phyloP scores from a whole-genome alignment of 2,888 invertebrate genomes.

The Listrodromus nycthemerus region DNA sequence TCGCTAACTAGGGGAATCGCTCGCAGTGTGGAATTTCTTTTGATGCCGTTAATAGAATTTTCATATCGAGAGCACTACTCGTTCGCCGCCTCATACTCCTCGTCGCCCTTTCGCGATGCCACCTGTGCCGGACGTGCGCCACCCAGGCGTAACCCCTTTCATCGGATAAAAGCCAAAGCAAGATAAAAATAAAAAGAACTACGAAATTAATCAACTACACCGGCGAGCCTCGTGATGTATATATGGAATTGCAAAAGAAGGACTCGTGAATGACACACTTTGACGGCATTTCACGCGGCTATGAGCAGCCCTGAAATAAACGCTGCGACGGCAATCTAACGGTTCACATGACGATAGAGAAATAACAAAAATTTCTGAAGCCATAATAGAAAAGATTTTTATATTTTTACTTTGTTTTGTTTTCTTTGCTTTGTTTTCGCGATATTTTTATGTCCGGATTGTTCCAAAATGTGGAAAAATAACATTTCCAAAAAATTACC shows the following conservation, averaged over 20 bases:
- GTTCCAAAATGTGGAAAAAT: no score
- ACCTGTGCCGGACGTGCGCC: conserved; percentile 68
- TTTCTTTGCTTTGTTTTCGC: background rate
- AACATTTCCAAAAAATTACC: no score
- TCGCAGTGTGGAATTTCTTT: conserved; percentile 72
- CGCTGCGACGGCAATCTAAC: background rate
- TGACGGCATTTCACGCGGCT: background rate
- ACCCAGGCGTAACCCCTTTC: conserved; percentile 45
- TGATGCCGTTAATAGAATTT: conserved; percentile 74
- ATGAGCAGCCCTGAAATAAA: background rate
- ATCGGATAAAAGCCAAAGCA: conserved; percentile 42
- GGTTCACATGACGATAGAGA: background rate
- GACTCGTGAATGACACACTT: background rate
- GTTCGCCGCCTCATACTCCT: conserved; percentile 48
- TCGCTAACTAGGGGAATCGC: conserved; percentile 72
- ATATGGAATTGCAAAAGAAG: background rate
- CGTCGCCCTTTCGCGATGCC: conserved; percentile 48
- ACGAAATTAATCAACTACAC: conserved; percentile 47
- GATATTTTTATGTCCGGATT: background rate
- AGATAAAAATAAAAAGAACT: conserved; percentile 35
- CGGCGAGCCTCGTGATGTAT: background rate
- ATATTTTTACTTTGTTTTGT: background rate
- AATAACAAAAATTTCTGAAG: background rate
- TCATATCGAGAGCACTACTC: conserved; percentile 67
- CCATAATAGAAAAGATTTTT: background rate